Percentiles rank a stretch among this genome's conserved stretches.
Conservation (phyloP, 2,113 vertebrate genomes). For the Pangasianodon hypophthalmus region DNA sequence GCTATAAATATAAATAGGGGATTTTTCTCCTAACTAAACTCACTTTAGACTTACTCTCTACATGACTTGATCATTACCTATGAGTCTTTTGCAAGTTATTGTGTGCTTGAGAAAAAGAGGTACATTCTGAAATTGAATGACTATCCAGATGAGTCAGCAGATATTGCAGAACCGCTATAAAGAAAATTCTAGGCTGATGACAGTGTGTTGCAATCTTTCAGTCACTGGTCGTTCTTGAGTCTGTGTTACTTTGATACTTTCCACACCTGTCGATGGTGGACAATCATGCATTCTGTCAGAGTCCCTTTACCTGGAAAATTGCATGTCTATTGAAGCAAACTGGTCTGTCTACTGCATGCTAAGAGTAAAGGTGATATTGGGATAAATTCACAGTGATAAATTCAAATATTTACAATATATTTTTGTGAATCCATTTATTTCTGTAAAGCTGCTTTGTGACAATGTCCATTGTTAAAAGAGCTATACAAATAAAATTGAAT, state of each 20-base stretch:
- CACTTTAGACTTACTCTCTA: conserved; percentile 4
- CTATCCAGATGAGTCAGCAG: conserved; percentile 40
- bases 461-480: no score
- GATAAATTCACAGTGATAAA: no score
- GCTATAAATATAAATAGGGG: not conserved
- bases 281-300: not conserved
- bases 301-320: not conserved
- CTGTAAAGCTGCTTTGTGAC: no score
- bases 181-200: not conserved
- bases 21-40: not conserved
- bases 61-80: conserved; percentile 18
- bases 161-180: not conserved
- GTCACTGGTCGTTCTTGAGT: not conserved
- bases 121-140: conserved; percentile 29
- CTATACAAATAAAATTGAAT: no score
- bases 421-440: no score
- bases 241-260: not conserved
- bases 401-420: no score
- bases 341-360: not conserved
- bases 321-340: not conserved
- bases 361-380: not conserved
- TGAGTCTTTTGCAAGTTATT: conserved; percentile 27
- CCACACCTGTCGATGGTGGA: not conserved
- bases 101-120: conserved; percentile 30
- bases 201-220: not conserved